A percentile compares a stretch with the other conserved stretches of the same genome.
Evolutionary conservation across 2,888 invertebrate genomes (phyloP).

Genomic region (Xanthostigma xanthostigma): DNA sequence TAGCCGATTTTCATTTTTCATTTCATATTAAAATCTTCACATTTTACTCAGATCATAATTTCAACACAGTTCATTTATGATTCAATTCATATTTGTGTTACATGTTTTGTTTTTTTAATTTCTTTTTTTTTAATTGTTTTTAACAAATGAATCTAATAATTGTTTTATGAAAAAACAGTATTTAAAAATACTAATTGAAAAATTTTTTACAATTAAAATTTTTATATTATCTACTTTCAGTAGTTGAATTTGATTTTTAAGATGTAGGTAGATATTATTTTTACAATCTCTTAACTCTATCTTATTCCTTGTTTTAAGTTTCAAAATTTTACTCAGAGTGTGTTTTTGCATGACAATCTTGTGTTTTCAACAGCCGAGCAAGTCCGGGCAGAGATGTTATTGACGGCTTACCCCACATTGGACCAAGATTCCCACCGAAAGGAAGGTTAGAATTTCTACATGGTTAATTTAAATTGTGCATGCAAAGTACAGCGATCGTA

Average conservation of each 20-base stretch:
- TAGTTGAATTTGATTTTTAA: too few species aligned
- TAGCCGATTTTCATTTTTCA: constrained; percentile 15
- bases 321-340: neutral
- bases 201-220: too few species aligned
- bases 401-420: constrained; percentile 70
- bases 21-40: constrained; percentile 1
- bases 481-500: neutral
- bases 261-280: too few species aligned
- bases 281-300: too few species aligned
- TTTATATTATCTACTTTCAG: too few species aligned
- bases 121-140: too few species aligned
- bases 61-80: neutral
- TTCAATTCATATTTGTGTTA: neutral
- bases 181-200: too few species aligned
- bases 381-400: constrained; percentile 74
- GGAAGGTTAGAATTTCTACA: constrained; percentile 48
- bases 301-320: too few species aligned
- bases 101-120: too few species aligned
- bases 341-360: constrained; percentile 9
- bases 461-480: neutral
- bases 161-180: too few species aligned
- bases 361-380: constrained; percentile 53
- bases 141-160: too few species aligned
- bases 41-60: constrained; percentile 2
- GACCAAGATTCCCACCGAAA: constrained; percentile 76